Conservation (phyloP, 2,888 invertebrate species). For the Agrochola macilenta region DNA sequence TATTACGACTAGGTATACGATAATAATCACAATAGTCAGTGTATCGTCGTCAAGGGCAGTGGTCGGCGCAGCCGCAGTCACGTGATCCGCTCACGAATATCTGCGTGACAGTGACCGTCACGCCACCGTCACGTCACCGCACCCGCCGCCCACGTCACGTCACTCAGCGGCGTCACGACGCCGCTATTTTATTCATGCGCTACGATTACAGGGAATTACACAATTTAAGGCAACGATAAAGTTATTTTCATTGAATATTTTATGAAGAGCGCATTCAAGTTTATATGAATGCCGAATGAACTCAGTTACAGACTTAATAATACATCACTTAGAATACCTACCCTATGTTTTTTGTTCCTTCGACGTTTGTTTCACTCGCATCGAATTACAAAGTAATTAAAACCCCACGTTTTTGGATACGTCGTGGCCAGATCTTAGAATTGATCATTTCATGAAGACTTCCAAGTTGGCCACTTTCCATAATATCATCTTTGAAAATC, state of each 20-base stretch:
- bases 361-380: background rate
- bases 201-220: conserved; percentile 10
- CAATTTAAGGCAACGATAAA: conserved; percentile 3
- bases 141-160: background rate
- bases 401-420: background rate
- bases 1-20: background rate
- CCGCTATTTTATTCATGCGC: conserved; percentile 15
- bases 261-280: background rate
- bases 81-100: conserved; percentile 36
- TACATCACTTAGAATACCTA: background rate
- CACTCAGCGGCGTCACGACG: background rate
- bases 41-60: conserved; percentile 29
- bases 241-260: conserved; percentile 25
- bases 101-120: conserved; percentile 26
- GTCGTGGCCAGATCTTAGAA: too few species aligned
- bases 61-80: conserved; percentile 25
- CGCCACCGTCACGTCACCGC: background rate
- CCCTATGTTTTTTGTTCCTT: background rate
- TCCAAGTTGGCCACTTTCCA: too few species aligned
- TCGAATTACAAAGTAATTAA: conserved; percentile 1
- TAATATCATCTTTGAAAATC: too few species aligned
- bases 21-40: conserved; percentile 10
- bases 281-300: background rate
- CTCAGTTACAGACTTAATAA: conserved; percentile 1
- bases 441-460: too few species aligned